Evolutionary conservation across 2,888 invertebrate species (phyloP), one percentile per base, ranked within the genome.

Genomic region (Tholera decimalis): DNA sequence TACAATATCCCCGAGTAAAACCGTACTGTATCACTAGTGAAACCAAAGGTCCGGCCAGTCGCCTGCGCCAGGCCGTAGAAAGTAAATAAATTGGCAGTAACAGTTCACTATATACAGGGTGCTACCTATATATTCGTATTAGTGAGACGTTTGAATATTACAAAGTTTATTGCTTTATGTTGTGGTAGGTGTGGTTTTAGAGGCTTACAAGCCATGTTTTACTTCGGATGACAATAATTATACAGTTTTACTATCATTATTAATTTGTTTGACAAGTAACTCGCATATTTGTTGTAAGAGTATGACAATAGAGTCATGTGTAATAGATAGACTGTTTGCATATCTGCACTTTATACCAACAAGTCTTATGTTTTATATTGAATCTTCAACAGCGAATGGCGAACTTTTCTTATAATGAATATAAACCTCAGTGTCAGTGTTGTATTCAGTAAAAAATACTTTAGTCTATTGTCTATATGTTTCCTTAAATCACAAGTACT

Each of bases 41-140:
- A 77, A 59, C 49, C 44, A 56, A 69, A 72, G 72, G 69, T 46
- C 61, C 66, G 39, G 69, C 39, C 37, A 59, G 68, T 74, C 72
- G 61, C 69, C 74, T 79, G n/a, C 11, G 79, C 77, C 83, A 80
- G 78, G 46, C 46, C 66, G 65, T 88, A 87, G 88, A 88, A 88
- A 88, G 88, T 87, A 87, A 85, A 86, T 88, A 87, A 86, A 87
- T 87, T 85, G 86, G 47, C 47, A 49, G 66, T 67, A 72, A 67
- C 73, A 53, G 78, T 63, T 28, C 22, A 59, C 67, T 55, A 47
- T 56, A 39, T 50, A 60, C 49, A 24, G 5, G 6, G 22, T 22
- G 2, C 35, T 73, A n/a, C n/a, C n/a, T n/a, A 39, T 57, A 22
- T 54, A 50, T 6, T 18, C 8, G 20, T 69, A 37, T 24, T 20